These are phyloP conservation scores for Natator depressus DNA, from an alignment of 2,113 vertebrate genomes.

Conservation along the genomic window DNA sequence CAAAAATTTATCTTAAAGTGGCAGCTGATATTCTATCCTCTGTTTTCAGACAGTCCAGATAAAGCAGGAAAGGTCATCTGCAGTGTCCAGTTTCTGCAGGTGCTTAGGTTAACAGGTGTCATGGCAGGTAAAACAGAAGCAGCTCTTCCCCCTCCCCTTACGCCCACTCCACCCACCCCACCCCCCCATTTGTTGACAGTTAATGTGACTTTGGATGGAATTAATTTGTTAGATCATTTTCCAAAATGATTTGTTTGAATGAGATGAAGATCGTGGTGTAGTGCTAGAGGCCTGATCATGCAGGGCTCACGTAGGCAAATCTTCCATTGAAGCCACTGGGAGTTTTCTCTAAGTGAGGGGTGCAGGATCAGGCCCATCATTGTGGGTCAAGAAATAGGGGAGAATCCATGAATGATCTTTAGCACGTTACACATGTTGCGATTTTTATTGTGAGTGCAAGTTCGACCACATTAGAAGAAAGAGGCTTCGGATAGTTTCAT, in stretches of 20 bases:
- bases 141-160: neutral
- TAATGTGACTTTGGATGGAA: neutral
- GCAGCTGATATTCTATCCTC: neutral
- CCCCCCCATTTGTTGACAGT: neutral
- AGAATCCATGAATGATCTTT: neutral
- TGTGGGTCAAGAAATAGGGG: neutral
- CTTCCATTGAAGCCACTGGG: neutral
- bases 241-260: neutral
- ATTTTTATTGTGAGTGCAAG: fast-evolving
- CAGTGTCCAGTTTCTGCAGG: neutral
- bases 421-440: fast-evolving
- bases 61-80: neutral
- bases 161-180: neutral
- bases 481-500: neutral
- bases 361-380: neutral
- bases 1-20: neutral
- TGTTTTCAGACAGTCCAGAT: neutral
- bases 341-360: neutral
- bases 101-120: constrained; percentile 44
- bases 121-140: constrained; percentile 4
- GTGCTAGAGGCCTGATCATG: neutral
- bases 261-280: neutral
- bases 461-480: neutral
- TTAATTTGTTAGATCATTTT: neutral
- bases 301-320: neutral